Percentiles rank a stretch among this genome's conserved stretches.
Evolutionary conservation across 92 coral and sea anemone species (phyloP).

Genomic region (Heteractis magnifica): DNA sequence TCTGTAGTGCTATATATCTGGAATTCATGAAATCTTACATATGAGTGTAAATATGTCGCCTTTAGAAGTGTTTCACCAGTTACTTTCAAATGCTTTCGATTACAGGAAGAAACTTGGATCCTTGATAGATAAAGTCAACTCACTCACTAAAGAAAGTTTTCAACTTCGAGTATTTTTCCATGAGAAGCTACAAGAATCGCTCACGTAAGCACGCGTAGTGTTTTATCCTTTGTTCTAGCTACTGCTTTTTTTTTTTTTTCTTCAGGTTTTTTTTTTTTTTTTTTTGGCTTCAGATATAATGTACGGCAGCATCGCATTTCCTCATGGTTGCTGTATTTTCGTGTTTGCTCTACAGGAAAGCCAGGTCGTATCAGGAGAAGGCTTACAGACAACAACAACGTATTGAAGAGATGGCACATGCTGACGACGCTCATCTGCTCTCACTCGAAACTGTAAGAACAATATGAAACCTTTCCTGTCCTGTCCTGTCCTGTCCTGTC

Average conservation of each 20-base stretch:
- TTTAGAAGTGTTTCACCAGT: no score
- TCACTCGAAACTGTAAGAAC: conserved; percentile 53
- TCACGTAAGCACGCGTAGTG: not conserved
- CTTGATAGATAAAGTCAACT: conserved; percentile 2
- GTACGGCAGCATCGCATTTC: no score
- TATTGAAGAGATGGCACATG: conserved; percentile 37
- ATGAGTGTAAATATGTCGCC: no score
- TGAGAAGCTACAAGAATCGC: not conserved
- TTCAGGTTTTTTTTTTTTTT: no score
- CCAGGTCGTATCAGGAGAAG: conserved; percentile 34
- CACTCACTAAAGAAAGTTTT: not conserved
- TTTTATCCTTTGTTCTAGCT: no score
- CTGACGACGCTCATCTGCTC: conserved; percentile 53
- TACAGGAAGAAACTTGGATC: not conserved
- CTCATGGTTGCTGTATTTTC: no score
- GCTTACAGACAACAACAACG: conserved; percentile 33
- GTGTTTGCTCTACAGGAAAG: conserved; percentile 36
- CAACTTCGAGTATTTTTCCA: not conserved
- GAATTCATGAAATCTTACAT: no score
- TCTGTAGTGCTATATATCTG: no score
- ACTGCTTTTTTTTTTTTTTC: no score
- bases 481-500: not conserved
- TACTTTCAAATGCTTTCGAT: not conserved
- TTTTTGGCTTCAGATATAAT: no score
- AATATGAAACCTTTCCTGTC: not conserved